Base-by-base conservation (phyloP, 2,888 invertebrate species). In the Calameuta idolon region DNA sequence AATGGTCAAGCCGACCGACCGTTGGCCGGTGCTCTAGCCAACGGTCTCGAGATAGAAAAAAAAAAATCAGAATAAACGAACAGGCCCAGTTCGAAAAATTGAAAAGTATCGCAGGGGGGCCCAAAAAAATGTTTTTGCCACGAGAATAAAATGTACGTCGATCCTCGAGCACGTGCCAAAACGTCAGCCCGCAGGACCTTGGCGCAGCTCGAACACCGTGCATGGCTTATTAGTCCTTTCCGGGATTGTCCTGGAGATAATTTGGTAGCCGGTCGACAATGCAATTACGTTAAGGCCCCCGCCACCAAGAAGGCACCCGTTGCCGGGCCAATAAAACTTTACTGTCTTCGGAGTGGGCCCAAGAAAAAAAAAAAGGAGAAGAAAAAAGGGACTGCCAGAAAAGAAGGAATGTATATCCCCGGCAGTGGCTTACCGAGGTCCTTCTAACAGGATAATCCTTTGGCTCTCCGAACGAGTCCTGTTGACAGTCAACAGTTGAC, bases 241-340 rank as follows among this genome's bases (percentile, higher is more conserved):
- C 74, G 12, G 35, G 74, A 30, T 69, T 30, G 31, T 69, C 31
- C 69, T 30, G 69, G 15, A 33, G 69, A 69, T 69, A 69, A 73
- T 34, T 76, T 69, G 75, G 31, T 34, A 71, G 76, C 76, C 76
- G 74, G 74, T 74, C 76, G 74, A 83, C 81, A 81, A 84, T 82
- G 80, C 81, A 82, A 78, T 80, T 84, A 82, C 84, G 84, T 84
- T 84, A 82, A 40, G 82, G 82, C 75, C 34, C 78, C 80, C 80
- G 81, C 83, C 84, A 77, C 82, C 79, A 73, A 34, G 68, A 81
- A 85, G 79, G 83, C 84, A 83, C 73, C 71, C 69, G 69, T 11
- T 75, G 77, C 77, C 80, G 31, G 69, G 69, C 79, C 83, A 83
- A 84, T 86, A 86, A 87, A 87, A 82, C 35, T 82, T 81, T 83